Base-by-base conservation (phyloP, 2,888 invertebrate genomes). In the Germaria angustata region DNA sequence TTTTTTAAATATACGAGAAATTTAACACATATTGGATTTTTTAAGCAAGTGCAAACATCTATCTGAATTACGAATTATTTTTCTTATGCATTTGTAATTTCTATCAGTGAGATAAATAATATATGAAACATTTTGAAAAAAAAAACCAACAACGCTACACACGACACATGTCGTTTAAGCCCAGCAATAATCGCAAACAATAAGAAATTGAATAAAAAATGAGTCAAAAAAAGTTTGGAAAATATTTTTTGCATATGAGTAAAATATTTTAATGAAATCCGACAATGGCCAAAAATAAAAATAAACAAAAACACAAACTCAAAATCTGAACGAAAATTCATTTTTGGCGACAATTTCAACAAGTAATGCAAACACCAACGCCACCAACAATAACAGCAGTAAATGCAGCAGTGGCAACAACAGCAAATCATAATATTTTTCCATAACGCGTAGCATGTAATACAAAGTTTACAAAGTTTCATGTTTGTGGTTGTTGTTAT, bases 231-330 rank as follows among this genome's bases (percentile, higher is more conserved):
- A 46, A 20, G 17, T 4, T 17, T 65, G 2, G 59, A 69, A 75
- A 77, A 69, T 75, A 69, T 5, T 75, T 79, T 75, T 79, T 78
- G 68, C 68, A 78, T 78, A 78, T 78, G 81, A 81, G 81, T 81
- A 73, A 81, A 28, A 61, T 63, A 55, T 57, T 68, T 80, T 69
- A 80, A 69, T 68, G 46, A 68, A 75, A 68, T 69, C 61, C 39
- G 68, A 61, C 80, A 80, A 63, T 63, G 61, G 41, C 39, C 59
- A 53, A 63, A 34, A 80, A 41, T 22, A 22, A 49, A n/a, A 9
- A 46, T 9, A 39, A 59, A 15, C 32, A 13, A 20, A 22, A 32
- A 28, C 17, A 55, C 15, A 36, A 59, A 20, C n/a, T 17, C n/a
- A 17, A 32, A 32, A 46, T n/a, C 11, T 24, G n/a, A 55, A 34